Base-by-base conservation (phyloP, 2,888 invertebrate genomes). In the Paralinhomoeus sp. region DNA sequence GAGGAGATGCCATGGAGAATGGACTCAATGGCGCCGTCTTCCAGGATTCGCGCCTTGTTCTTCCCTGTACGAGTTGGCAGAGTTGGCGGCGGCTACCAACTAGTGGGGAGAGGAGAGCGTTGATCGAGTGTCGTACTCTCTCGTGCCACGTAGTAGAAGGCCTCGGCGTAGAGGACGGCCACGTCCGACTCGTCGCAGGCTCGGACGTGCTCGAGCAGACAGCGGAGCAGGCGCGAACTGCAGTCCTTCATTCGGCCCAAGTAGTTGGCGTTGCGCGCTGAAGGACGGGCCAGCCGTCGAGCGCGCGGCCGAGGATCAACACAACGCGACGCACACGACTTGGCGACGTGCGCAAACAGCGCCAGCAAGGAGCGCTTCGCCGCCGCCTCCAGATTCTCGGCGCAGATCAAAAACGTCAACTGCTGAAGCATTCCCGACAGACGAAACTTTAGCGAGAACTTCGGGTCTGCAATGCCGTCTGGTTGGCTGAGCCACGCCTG, bases 361-460 rank as follows among this genome's bases (percentile, higher is more conserved):
- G 36, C 36, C 9, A 36, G 9, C 20, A 36, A 17, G 17, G 9
- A 5, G 3, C n/a, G 20, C n/a, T 18, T 17, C 36, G 36, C 36
- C 36, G 9, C n/a, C 36, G 36, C n/a, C 20, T 5, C 3, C 18
- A 7, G 7, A 5, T 18, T 3, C 36, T 18, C n/a, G 5, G 7
- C 36, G 34, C 18, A 24, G 34, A 20, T 20, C 15, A 18, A 23
- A 22, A 72, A 68, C 59, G 72, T 71, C 1, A 72, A 68, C 27
- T 27, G 27, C 27, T 27, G 27, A 27, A 27, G 27, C 50, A 71
- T 71, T 37, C 72, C 73, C 35, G 72, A 62, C 59, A 73, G 67
- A 54, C 75, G 69, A 21, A 75, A 71, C 66, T 75, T 76, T 47
- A 71, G 62, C 20, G 75, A 72, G 60, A 77, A 76, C 63, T 75